Evolutionary conservation across 2,113 vertebrate species (phyloP), one percentile per base, ranked within the genome.

Genomic region (Steatornis caripensis): DNA sequence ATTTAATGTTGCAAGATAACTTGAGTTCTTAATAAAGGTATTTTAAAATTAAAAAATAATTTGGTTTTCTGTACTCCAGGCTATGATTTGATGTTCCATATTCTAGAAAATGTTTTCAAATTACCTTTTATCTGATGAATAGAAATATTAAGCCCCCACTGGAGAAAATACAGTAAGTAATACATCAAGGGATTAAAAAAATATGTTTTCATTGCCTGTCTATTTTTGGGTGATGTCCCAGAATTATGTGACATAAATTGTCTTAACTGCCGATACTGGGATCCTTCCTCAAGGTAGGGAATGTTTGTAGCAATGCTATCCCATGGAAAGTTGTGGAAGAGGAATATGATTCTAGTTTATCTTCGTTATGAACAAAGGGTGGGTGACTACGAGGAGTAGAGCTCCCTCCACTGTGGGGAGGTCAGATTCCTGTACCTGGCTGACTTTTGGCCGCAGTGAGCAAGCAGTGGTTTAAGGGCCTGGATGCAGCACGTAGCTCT

Each of bases 21-120:
- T 46, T 37, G 19, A 36, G 30, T 51, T 86, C 64, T 82, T 68
- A 90, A 66, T 48, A 77, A 17, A 65, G 53, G 7, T 74, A 53
- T 74, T 81, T 78, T 61, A 57, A 89, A 89, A 82, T 72, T 51
- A 46, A 89, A 95, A 91, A 68, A 72, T 22, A 51, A 41, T 66
- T 45, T 72, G 29, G 6, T 68, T 86, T 92, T 53, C 20, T 74
- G 23, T 55, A 83, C 37, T 69, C 7, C 9, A 45, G 71, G 54
- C 27, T 83, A 57, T 64, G 90, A 83, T 53, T 74, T 53, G 22
- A 37, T 75, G 43, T 43, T 79, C 17, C 41, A 23, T 74, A 58
- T 37, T 69, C 37, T 74, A 68, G 12, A 83, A 79, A 48, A 64
- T 37, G 4, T 54, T 83, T 87, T 75, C 27, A 79, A 60, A 64